Conservation (phyloP, 2,888 invertebrate species). For the Chymomyza amoena region DNA sequence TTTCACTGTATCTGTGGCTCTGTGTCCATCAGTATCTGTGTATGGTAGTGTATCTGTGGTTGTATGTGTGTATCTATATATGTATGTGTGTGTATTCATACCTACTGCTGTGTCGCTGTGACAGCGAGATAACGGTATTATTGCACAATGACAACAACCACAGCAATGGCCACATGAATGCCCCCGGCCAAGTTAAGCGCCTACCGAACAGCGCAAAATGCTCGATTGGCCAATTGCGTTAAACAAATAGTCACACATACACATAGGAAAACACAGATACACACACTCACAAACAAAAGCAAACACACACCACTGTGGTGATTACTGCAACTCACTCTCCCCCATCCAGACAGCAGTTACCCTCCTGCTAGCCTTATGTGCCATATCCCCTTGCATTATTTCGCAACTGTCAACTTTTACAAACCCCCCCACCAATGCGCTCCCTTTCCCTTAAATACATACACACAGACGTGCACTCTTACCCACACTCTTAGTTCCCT, state of each 20-base stretch:
- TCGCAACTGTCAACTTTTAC: conserved; percentile 4
- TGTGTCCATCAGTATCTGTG: not conserved
- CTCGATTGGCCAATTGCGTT: conserved; percentile 60
- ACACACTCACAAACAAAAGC: not conserved
- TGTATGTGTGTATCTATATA: not conserved
- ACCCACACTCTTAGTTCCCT: too few relatives aligned
- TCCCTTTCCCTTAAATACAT: not conserved
- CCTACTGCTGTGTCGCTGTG: conserved; percentile 32
- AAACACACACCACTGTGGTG: not conserved
- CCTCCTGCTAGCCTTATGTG: not conserved
- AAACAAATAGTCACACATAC: conserved; percentile 50
- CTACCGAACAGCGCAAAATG: conserved; percentile 19
- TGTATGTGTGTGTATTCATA: not conserved
- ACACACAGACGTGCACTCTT: too few relatives aligned
- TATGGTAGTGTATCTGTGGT: not conserved
- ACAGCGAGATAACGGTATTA: conserved; percentile 67
- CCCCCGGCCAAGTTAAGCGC: not conserved
- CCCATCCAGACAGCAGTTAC: not conserved
- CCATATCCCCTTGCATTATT: not conserved
- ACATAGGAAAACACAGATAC: not conserved
- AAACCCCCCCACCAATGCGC: conserved; percentile 2
- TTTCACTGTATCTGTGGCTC: not conserved
- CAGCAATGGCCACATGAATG: conserved; percentile 9
- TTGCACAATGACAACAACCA: conserved; percentile 60
- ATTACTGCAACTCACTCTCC: not conserved